phyloP scores from a whole-genome alignment of 2,888 invertebrate genomes.

The Heliconius charithonia region DNA sequence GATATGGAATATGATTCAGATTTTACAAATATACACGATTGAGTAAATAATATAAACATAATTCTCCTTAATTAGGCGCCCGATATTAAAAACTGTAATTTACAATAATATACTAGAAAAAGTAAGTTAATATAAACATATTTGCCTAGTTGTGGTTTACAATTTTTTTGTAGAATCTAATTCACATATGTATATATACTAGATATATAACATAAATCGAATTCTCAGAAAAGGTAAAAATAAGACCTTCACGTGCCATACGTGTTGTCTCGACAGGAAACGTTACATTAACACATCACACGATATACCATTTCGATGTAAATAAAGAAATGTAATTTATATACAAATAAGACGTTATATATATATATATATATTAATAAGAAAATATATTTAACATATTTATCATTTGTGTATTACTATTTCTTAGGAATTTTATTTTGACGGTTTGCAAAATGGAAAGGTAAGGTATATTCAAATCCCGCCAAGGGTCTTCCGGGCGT shows the following conservation, averaged over 20 bases:
- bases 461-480: constrained; percentile 40
- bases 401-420: too few species aligned
- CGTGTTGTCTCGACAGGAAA: neutral
- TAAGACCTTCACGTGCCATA: constrained; percentile 1
- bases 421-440: too few species aligned
- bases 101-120: too few species aligned
- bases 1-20: too few species aligned
- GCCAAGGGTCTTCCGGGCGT: constrained; percentile 35
- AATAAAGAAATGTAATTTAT: constrained; percentile 5
- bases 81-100: too few species aligned
- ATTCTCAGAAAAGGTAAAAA: neutral
- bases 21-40: too few species aligned
- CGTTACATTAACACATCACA: constrained; percentile 4
- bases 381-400: neutral
- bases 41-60: too few species aligned
- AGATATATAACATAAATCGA: neutral
- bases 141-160: too few species aligned
- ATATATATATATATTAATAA: neutral
- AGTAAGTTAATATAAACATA: too few species aligned
- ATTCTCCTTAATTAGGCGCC: too few species aligned
- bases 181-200: neutral
- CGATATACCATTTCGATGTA: neutral
- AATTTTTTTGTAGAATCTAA: too few species aligned
- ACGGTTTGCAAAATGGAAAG: constrained; percentile 28
- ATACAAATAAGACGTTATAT: constrained; percentile 1